phyloP scores from a whole-genome alignment of 2,113 vertebrate genomes.

The Spilogale gracilis region DNA sequence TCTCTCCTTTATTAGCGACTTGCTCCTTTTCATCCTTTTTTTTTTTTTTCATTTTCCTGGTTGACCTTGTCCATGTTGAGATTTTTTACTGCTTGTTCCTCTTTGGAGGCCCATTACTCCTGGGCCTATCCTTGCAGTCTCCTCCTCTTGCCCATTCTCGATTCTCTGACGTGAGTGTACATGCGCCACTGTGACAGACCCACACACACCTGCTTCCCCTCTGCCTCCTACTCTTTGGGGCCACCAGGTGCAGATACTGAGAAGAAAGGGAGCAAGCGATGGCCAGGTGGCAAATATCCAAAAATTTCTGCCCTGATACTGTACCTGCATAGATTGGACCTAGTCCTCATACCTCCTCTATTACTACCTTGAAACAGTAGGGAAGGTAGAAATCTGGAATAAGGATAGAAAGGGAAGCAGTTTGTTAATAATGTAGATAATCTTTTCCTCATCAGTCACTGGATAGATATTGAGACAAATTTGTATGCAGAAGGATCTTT shows the following conservation, averaged over 20 bases:
- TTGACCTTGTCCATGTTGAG: background rate
- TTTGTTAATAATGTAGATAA: background rate
- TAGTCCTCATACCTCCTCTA: background rate
- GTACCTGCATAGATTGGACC: background rate
- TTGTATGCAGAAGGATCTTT: background rate
- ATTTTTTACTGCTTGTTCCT: background rate
- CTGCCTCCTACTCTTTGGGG: background rate
- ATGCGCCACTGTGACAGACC: background rate
- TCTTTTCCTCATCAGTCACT: background rate
- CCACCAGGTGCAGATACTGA: background rate
- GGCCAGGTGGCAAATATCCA: background rate
- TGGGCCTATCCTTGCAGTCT: constrained; percentile 13
- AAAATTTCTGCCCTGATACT: background rate
- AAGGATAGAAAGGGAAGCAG: background rate
- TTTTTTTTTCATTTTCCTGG: background rate
- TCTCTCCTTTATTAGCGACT: background rate
- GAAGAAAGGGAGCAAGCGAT: background rate
- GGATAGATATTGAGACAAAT: background rate
- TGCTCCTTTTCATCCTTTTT: background rate
- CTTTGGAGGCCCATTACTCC: background rate
- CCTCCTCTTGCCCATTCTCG: background rate
- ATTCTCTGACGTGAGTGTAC: background rate
- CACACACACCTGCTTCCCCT: background rate
- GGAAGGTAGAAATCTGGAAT: background rate
- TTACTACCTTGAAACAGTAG: background rate